These are phyloP conservation scores for Melanaphis sacchari DNA, from an alignment of 1,140 invertebrate species.

Conservation along the genomic window DNA sequence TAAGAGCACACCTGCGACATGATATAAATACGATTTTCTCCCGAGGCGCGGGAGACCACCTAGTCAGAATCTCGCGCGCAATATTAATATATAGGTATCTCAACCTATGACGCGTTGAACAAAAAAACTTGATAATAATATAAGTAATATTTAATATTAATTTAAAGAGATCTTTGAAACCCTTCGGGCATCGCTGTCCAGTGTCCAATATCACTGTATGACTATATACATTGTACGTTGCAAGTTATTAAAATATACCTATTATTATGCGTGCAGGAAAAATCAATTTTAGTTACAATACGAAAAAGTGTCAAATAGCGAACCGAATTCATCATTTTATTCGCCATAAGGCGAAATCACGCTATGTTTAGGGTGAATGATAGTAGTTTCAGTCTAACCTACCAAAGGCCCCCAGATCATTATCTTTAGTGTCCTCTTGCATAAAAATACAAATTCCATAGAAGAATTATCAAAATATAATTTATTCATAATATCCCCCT, in stretches of 20 bases:
- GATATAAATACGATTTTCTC: conserved; percentile 34
- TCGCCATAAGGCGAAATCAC: neutral
- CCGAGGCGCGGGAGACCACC: conserved; percentile 28
- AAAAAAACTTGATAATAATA: neutral
- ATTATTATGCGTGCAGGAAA: neutral
- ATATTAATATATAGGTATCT: neutral
- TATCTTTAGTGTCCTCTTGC: neutral
- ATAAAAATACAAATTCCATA: no score
- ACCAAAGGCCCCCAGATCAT: neutral
- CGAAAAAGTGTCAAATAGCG: neutral
- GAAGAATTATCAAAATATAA: no score
- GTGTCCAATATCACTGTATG: neutral
- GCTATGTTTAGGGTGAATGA: neutral
- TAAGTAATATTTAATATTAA: neutral
- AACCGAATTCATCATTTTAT: neutral
- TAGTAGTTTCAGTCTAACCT: neutral
- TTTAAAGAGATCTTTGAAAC: neutral
- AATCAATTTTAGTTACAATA: neutral
- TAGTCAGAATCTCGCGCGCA: conserved; percentile 21
- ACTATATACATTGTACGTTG: neutral
- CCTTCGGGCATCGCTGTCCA: neutral
- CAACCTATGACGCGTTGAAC: neutral
- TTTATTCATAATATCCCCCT: no score
- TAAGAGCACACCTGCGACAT: conserved; percentile 39
- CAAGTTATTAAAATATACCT: neutral